Evolutionary conservation across 2,888 invertebrate species (phyloP).

Genomic region (Acanthacorydalis orientalis): DNA sequence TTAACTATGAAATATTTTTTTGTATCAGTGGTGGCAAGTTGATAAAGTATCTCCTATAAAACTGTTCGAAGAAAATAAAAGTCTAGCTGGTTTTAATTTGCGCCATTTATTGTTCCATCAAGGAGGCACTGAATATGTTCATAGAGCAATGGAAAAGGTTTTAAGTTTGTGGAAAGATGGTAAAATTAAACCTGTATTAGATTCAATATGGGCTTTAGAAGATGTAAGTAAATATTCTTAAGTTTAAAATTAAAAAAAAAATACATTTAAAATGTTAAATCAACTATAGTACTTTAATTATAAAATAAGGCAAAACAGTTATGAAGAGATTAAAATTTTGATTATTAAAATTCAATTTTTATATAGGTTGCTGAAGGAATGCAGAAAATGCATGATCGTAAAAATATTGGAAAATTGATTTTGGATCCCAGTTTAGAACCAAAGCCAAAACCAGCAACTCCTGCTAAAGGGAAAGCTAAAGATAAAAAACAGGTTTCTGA

Average conservation of each 20-base stretch:
- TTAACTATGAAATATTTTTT: not conserved
- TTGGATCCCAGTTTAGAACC: conserved; percentile 66
- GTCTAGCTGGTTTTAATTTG: conserved; percentile 65
- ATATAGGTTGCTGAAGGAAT: conserved; percentile 68
- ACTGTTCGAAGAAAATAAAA: conserved; percentile 78
- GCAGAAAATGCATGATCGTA: conserved; percentile 85
- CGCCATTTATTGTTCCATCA: conserved; percentile 69
- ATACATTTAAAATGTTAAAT: not conserved
- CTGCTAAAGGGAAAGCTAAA: conserved; percentile 55
- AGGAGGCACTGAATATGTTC: conserved; percentile 52
- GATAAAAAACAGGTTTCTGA: conserved; percentile 54
- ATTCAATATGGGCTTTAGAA: conserved; percentile 76
- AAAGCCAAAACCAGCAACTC: conserved; percentile 63
- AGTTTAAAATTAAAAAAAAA: conserved; percentile 1
- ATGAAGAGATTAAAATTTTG: no score
- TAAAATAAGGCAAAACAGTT: no score
- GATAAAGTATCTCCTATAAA: conserved; percentile 81
- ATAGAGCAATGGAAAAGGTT: conserved; percentile 51
- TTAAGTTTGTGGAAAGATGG: conserved; percentile 60
- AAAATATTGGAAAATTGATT: conserved; percentile 77
- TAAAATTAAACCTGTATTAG: conserved; percentile 65
- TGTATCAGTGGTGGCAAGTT: conserved; percentile 72
- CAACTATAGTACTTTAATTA: not conserved
- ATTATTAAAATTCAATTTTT: not conserved
- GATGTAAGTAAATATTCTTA: conserved; percentile 40